Base-by-base conservation (phyloP, 2,797 vertebrate genomes). In the Urophycis tenuis region DNA sequence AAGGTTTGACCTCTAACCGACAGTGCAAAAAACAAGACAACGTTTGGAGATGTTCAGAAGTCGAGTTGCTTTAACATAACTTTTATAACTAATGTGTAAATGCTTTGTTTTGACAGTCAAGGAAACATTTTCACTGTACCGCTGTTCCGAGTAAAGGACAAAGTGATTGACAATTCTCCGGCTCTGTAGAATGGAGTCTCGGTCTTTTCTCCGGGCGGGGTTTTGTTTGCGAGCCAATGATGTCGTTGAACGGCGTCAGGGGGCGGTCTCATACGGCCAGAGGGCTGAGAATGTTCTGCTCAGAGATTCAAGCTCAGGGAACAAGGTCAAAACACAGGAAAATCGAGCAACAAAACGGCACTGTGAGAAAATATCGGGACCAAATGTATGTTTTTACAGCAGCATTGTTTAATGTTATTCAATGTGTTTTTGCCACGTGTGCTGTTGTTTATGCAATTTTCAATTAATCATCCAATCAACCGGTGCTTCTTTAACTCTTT, bases 241-340 rank as follows among this genome's bases (percentile, higher is more conserved):
- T 2, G 69, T 32, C 30, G 74, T 32, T 32, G 80, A 77, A 81
- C 82, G 80, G 77, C 75, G 81, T 84, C 70, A 60, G 76, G 73
- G 75, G 79, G 81, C 81, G 77, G 36, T 33, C 69, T 31, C 30
- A 32, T 14, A 1, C 14, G 1, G 31, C 69, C 67, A n/a, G 53
- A 9, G 53, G 29, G 31, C 25, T 14, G 67, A 70, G 29, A 32
- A n/a, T 33, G 69, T 71, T 29, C 75, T 41, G 79, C 77, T 72
- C 8, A 73, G 80, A 84, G 74, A 74, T 76, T 79, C 82, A 90
- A n/a, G n/a, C n/a, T n/a, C n/a, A n/a, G n/a, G n/a, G n/a, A n/a
- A 80, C 91, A 94, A 94, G 93, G 92, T 94, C 93, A 94, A 83
- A 91, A 92, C 89, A 92, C 29, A 45, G n/a, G 25, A n/a, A 2